Conservation (phyloP, 2,888 invertebrate species). For the Latheticus oryzae region DNA sequence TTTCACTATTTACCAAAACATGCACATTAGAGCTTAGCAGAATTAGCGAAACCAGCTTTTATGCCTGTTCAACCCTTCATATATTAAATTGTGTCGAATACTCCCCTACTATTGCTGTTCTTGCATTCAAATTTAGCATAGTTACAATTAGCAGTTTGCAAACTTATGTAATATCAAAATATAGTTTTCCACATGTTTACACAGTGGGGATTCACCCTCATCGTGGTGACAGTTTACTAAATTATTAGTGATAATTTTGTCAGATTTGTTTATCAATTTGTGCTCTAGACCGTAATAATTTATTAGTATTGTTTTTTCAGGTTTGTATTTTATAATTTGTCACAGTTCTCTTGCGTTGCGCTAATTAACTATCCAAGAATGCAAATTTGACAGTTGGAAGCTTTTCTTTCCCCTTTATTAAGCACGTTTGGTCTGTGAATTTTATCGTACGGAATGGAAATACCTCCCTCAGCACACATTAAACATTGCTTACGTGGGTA, state of each 20-base stretch:
- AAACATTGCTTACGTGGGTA: constrained; percentile 33
- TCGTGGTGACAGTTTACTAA: constrained; percentile 13
- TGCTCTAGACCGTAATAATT: background rate
- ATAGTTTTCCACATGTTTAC: constrained; percentile 22
- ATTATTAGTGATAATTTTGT: constrained; percentile 5
- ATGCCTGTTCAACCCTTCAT: constrained; percentile 10
- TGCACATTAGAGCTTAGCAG: constrained; percentile 5
- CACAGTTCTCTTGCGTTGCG: constrained; percentile 10
- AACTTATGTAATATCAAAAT: constrained; percentile 15
- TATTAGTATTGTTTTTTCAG: background rate
- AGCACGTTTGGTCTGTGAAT: constrained; percentile 33
- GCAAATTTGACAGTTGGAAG: constrained; percentile 26
- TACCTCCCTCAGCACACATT: constrained; percentile 33
- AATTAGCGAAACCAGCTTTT: constrained; percentile 12
- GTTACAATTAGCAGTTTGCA: constrained; percentile 21
- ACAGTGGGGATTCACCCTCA: constrained; percentile 2
- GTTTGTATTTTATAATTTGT: too few species aligned
- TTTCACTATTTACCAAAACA: constrained; percentile 31
- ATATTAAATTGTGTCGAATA: constrained; percentile 24
- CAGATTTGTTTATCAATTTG: background rate
- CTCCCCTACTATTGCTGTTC: constrained; percentile 2
- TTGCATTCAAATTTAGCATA: constrained; percentile 6
- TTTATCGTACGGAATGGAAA: constrained; percentile 33
- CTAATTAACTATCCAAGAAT: constrained; percentile 22
- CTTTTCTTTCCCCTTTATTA: constrained; percentile 26